phyloP scores from a whole-genome alignment of 1,140 invertebrate species.

The Pristionchus pacificus region DNA sequence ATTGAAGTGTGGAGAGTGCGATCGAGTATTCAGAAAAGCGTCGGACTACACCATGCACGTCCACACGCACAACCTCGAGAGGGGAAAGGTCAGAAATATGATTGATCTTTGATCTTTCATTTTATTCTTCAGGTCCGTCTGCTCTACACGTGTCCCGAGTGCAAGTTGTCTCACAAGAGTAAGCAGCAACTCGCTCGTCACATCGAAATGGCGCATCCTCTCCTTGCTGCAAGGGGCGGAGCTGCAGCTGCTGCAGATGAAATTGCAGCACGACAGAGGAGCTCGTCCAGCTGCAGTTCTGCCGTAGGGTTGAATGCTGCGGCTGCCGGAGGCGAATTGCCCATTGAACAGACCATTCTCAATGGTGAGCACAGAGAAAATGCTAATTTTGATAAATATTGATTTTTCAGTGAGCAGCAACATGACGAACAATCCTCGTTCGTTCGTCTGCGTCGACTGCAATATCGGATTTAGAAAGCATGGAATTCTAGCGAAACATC shows the following conservation, averaged over 20 bases:
- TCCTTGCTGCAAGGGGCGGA: too few species aligned
- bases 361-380: too few species aligned
- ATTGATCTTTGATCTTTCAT: conserved; percentile 20
- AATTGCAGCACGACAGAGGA: too few species aligned
- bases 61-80: conserved; percentile 52
- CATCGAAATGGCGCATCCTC: conserved; percentile 30
- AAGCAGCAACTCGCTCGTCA: too few species aligned
- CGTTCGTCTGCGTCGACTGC: conserved; percentile 74
- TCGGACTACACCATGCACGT: conserved; percentile 46
- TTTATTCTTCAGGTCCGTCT: not conserved
- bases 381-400: too few species aligned
- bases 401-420: too few species aligned
- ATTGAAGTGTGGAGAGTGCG: conserved; percentile 47
- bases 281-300: too few species aligned
- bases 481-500: conserved; percentile 88
- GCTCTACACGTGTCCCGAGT: not conserved
- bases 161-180: too few species aligned
- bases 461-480: conserved; percentile 92
- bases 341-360: too few species aligned
- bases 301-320: too few species aligned
- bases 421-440: conserved; percentile 25
- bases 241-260: too few species aligned
- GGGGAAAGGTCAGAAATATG: conserved; percentile 28
- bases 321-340: too few species aligned
- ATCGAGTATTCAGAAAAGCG: conserved; percentile 49